phyloP scores from a whole-genome alignment of 2,113 vertebrate genomes.

The Dolichotis patagonum region DNA sequence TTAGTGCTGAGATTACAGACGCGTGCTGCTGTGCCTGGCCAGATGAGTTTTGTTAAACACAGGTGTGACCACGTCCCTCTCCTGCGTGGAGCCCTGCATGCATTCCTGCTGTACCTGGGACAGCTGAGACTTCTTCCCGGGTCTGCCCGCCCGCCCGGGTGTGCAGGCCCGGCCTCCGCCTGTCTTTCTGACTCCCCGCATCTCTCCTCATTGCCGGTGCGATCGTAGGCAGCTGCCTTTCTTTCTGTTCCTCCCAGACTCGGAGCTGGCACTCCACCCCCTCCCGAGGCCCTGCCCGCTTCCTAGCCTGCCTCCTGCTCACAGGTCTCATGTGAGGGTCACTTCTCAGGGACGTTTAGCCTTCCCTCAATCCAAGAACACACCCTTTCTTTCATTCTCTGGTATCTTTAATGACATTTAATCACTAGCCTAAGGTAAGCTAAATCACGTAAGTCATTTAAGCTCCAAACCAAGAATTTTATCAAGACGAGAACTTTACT shows the following conservation, averaged over 20 bases:
- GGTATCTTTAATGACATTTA: background rate
- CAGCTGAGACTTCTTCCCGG: background rate
- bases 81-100: background rate
- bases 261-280: too few relatives aligned
- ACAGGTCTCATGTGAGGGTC: background rate
- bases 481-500: background rate
- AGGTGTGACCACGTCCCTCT: background rate
- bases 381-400: background rate
- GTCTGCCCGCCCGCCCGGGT: too few relatives aligned
- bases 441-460: background rate
- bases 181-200: background rate
- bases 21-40: background rate
- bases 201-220: background rate
- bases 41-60: background rate
- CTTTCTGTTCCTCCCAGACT: background rate
- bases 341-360: background rate
- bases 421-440: background rate
- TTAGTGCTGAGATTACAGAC: background rate
- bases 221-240: background rate
- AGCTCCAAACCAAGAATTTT: background rate
- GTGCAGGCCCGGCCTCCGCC: background rate
- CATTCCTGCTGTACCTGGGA: background rate
- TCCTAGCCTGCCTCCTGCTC: background rate
- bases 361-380: background rate
- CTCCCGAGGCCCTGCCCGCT: background rate